Conservation (phyloP, 2,888 invertebrate genomes). For the Noctua janthina region DNA sequence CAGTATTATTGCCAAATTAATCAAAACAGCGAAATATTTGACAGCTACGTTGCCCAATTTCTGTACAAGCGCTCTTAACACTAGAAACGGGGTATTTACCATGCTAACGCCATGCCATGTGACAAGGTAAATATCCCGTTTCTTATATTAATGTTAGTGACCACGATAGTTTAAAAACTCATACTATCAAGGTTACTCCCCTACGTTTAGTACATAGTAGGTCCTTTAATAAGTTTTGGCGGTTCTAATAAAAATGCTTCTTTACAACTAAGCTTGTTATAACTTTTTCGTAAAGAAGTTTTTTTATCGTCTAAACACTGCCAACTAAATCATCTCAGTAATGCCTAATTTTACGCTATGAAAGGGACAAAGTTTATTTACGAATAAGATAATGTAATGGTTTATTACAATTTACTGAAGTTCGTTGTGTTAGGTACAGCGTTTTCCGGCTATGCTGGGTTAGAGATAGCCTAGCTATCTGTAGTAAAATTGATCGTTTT, state of each 20-base stretch:
- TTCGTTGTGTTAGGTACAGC: background rate
- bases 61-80: no score
- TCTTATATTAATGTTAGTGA: no score
- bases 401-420: background rate
- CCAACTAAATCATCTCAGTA: conserved; percentile 15
- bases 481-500: background rate
- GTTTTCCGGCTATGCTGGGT: background rate
- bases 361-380: conserved; percentile 10
- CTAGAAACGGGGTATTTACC: no score
- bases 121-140: no score
- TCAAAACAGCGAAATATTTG: no score
- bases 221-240: conserved; percentile 35
- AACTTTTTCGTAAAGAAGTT: conserved; percentile 22
- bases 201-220: background rate
- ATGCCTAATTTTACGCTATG: conserved; percentile 1
- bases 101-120: no score
- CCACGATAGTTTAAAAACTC: no score
- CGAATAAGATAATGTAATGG: background rate
- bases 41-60: no score
- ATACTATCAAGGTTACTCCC: conserved; percentile 14
- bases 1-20: no score
- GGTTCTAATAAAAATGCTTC: conserved; percentile 14
- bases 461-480: background rate
- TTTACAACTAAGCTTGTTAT: background rate
- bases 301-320: conserved; percentile 24